Conservation (phyloP, 2,113 vertebrate species). For the Delphinus delphis region DNA sequence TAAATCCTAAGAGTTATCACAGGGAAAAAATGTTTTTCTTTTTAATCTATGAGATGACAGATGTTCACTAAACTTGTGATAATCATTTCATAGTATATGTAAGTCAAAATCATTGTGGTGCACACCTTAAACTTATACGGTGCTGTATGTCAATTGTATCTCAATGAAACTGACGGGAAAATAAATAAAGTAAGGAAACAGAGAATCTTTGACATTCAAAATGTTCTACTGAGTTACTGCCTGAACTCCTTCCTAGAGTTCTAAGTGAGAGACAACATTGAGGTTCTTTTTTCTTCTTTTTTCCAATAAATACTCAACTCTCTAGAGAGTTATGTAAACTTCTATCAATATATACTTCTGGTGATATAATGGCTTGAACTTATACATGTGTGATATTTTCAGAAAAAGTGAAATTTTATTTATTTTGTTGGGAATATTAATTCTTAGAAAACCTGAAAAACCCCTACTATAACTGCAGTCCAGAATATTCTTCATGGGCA, state of each 20-base stretch:
- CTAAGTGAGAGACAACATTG: background rate
- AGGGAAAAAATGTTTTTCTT: background rate
- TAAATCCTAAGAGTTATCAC: background rate
- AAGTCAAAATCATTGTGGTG: background rate
- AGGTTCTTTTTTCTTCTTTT: background rate
- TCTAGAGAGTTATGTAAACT: background rate
- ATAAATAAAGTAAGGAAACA: background rate
- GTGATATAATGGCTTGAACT: background rate
- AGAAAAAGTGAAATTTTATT: constrained; percentile 31
- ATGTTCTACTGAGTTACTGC: background rate
- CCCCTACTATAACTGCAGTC: background rate
- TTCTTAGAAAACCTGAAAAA: constrained; percentile 1
- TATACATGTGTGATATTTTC: background rate
- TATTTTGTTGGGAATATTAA: background rate
- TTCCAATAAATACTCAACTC: background rate
- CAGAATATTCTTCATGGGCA: background rate
- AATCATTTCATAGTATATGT: background rate
- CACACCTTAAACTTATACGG: background rate
- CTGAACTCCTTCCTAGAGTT: background rate
- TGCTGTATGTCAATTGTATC: background rate
- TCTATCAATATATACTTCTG: background rate
- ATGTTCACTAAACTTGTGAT: background rate
- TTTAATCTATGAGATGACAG: background rate
- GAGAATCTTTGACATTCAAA: background rate
- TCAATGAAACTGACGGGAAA: background rate